phyloP scores from a whole-genome alignment of 1,140 invertebrate genomes.

The Drosophila oshimai region DNA sequence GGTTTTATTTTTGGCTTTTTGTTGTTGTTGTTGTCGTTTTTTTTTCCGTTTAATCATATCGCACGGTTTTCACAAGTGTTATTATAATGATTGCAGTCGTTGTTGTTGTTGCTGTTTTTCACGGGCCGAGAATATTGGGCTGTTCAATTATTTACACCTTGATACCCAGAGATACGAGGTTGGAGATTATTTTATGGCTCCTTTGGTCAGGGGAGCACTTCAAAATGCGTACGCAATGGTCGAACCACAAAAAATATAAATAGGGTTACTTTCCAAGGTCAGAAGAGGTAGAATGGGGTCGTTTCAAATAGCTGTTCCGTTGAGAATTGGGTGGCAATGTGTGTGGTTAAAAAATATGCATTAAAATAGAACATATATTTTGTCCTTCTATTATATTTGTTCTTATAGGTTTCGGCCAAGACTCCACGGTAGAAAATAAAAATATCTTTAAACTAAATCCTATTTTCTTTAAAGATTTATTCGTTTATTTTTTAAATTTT shows the following conservation, averaged over 20 bases:
- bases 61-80: constrained; percentile 46
- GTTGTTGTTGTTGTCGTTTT: constrained; percentile 26
- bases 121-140: constrained; percentile 28
- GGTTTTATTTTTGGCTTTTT: constrained; percentile 9
- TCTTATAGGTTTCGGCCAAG: too few species aligned
- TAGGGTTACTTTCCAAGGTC: constrained; percentile 26
- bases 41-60: constrained; percentile 49
- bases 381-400: too few species aligned
- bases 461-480: too few species aligned
- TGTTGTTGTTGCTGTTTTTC: constrained; percentile 4
- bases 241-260: neutral
- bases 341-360: too few species aligned
- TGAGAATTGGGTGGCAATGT: neutral
- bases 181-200: constrained; percentile 32
- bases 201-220: constrained; percentile 31
- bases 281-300: neutral
- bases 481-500: too few species aligned
- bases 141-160: constrained; percentile 57
- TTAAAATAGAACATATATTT: too few species aligned
- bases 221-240: constrained; percentile 28
- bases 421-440: too few species aligned
- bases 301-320: neutral
- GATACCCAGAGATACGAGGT: constrained; percentile 40
- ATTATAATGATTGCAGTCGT: constrained; percentile 48
- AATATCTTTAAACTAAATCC: too few species aligned